These are phyloP conservation scores for Pegoplata infirma DNA, from an alignment of 2,888 invertebrate genomes.

Conservation along the genomic window DNA sequence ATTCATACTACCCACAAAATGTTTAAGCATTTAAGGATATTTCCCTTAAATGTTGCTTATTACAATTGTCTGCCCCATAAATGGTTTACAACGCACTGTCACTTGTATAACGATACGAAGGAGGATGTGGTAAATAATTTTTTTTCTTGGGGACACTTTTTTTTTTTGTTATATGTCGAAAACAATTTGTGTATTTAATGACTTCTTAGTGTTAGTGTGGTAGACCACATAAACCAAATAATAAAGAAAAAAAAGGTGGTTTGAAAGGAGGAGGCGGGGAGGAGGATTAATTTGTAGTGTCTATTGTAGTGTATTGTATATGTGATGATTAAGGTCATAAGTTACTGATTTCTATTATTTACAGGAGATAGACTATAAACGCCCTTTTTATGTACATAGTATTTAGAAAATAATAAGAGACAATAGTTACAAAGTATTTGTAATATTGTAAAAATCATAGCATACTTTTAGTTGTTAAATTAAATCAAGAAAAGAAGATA, in stretches of 20 bases:
- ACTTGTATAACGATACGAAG: neutral
- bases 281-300: conserved; percentile 1
- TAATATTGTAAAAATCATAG: conserved; percentile 7
- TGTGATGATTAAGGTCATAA: conserved; percentile 61
- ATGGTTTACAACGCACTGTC: neutral
- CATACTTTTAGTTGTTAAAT: conserved; percentile 10
- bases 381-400: conserved; percentile 22
- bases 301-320: neutral
- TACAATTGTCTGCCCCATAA: neutral
- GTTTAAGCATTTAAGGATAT: neutral
- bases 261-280: neutral
- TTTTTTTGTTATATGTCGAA: neutral
- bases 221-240: conserved; percentile 45
- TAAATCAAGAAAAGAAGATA: neutral
- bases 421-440: neutral
- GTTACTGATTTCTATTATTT: conserved; percentile 59
- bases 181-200: conserved; percentile 34
- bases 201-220: conserved; percentile 49
- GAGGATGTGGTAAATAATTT: conserved; percentile 18
- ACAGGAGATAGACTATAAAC: conserved; percentile 24
- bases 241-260: neutral
- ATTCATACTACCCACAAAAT: neutral
- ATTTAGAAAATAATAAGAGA: neutral
- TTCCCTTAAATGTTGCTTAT: neutral
- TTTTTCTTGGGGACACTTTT: conserved; percentile 8